Base-by-base conservation (phyloP, 2,113 vertebrate genomes). In the Cheirogaleus medius region DNA sequence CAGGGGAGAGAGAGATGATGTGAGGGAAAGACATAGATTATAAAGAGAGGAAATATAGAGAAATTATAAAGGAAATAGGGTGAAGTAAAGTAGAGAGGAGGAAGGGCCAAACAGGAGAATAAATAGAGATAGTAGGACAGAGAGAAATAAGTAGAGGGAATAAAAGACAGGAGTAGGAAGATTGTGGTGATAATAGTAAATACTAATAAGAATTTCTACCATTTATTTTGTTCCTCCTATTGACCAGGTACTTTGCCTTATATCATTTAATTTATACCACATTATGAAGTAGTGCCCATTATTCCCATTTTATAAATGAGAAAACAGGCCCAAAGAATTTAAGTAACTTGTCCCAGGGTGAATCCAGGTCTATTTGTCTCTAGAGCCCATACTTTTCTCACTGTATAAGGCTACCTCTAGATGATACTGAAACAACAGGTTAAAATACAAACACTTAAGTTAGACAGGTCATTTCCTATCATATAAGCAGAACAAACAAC, bases 401-500 rank as follows among this genome's bases (percentile, higher is more conserved):
- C 25, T 92, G 2, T 56, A 52, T 83, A 37, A 83, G 12, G 29
- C 25, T 94, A 37, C 13, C 5, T 82, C 27, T 83, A 34, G 14
- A 47, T 80, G 52, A n/a, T 58, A 44, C 29, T 73, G n/a, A 91
- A 96, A 49, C 21, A 77, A 68, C 21, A 87, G 15, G 47, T 88
- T 64, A 89, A 91, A 95, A 87, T 63, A 42, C 34, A 68, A 86
- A 73, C 85, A 6, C 8, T 81, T 95, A 37, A 64, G 64, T 34
- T 64, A 81, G 54, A n/a, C 66, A 63, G 29, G 27, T 73, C 90
- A 83, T 58, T 90, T 87, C 64, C 29, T 25, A 74, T 94, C 49
- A 63, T 78, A 83, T 85, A 90, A 92, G 64, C 37, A 86, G 56
- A 95, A 39, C 44, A 69, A 66, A 94, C 56, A 90, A 34, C 39